Conservation (phyloP, 2,113 vertebrate genomes). For the Dipodomys merriami region DNA sequence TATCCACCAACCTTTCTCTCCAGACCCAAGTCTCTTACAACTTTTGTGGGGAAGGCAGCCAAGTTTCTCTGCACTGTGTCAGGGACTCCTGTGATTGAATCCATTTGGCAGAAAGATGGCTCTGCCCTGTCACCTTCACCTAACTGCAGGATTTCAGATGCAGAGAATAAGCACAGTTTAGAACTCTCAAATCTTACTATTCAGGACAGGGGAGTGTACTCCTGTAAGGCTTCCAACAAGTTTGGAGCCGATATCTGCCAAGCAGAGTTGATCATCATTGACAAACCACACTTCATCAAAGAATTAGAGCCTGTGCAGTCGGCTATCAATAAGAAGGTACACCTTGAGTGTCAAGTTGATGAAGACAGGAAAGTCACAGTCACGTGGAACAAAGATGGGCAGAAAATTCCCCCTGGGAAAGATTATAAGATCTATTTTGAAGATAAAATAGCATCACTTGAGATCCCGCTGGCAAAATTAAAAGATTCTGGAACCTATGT, state of each 20-base stretch:
- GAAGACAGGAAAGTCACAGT: conserved; percentile 96
- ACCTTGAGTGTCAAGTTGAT: conserved; percentile 96
- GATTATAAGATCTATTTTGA: conserved; percentile 97
- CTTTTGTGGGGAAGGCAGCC: conserved; percentile 95
- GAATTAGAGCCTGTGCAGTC: conserved; percentile 89
- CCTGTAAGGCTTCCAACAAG: conserved; percentile 97
- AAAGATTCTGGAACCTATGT: conserved; percentile 97
- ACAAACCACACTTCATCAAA: conserved; percentile 94
- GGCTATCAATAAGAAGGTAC: conserved; percentile 92
- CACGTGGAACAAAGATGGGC: conserved; percentile 95
- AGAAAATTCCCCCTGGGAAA: conserved; percentile 94
- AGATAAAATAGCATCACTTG: conserved; percentile 95
- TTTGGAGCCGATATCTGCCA: conserved; percentile 94
- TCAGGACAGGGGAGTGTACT: conserved; percentile 92
- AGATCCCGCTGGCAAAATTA: conserved; percentile 95
- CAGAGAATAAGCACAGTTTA: conserved; percentile 94
- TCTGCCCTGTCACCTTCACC: conserved; percentile 89
- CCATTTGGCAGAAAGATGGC: conserved; percentile 97
- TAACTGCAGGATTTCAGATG: conserved; percentile 88
- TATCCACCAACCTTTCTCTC: conserved; percentile 95
- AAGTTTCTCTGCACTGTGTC: conserved; percentile 94
- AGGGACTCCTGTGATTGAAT: conserved; percentile 94
- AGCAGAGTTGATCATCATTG: conserved; percentile 92
- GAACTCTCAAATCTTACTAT: conserved; percentile 90
- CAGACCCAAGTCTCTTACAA: conserved; percentile 94